Percentiles rank a stretch among this genome's conserved stretches.
Conservation (phyloP, 1,140 invertebrate genomes). For the Drosophila grimshawi region DNA sequence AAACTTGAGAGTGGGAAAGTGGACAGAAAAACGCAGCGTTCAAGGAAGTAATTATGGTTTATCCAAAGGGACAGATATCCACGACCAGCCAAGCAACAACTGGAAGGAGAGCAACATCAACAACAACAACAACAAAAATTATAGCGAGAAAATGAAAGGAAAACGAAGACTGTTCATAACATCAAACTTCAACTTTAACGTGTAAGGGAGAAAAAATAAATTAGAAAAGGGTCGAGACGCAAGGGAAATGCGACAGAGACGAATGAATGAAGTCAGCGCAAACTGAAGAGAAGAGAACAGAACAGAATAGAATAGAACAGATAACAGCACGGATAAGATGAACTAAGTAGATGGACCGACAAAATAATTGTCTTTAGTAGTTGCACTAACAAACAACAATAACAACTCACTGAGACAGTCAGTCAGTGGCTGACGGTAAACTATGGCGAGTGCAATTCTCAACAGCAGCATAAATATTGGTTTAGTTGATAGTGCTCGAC, state of each 20-base stretch:
- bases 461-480: background rate
- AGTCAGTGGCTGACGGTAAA: constrained; percentile 3
- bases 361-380: constrained; percentile 74
- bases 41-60: constrained; percentile 83
- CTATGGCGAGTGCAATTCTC: constrained; percentile 1
- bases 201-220: constrained; percentile 61
- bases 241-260: constrained; percentile 53
- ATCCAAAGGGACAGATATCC: constrained; percentile 74
- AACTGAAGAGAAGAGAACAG: constrained; percentile 1
- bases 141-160: constrained; percentile 13
- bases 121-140: constrained; percentile 24
- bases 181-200: constrained; percentile 53
- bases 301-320: too few species aligned
- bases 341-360: constrained; percentile 37
- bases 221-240: constrained; percentile 43
- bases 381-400: constrained; percentile 54
- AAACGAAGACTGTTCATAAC: constrained; percentile 41
- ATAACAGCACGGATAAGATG: constrained; percentile 22
- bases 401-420: constrained; percentile 26
- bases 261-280: constrained; percentile 71
- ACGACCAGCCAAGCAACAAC: constrained; percentile 27
- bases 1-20: constrained; percentile 41
- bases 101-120: constrained; percentile 21
- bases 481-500: background rate
- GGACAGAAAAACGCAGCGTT: constrained; percentile 69